Evolutionary conservation across 2,888 invertebrate genomes (phyloP).

Genomic region (Pseudococcus viburni): DNA sequence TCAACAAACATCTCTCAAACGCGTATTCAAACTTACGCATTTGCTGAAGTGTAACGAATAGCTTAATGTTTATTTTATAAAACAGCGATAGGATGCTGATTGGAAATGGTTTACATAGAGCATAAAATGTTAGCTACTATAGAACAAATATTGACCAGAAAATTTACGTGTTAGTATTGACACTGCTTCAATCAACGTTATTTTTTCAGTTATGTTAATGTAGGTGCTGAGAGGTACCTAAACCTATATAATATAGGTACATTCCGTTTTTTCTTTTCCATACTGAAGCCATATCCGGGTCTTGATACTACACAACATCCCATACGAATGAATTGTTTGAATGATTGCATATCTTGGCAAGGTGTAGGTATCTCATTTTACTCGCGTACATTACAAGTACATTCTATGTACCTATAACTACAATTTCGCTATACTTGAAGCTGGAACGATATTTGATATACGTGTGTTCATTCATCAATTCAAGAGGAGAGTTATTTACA

Average conservation of each 20-base stretch:
- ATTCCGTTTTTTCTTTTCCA: background rate
- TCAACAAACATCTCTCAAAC: background rate
- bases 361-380: background rate
- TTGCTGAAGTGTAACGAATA: background rate
- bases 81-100: slow-evolving; percentile 49
- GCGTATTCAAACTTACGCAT: background rate
- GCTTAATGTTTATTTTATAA: slow-evolving; percentile 42
- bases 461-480: slow-evolving; percentile 4
- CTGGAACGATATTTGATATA: background rate
- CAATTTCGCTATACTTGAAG: background rate
- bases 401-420: background rate
- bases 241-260: background rate
- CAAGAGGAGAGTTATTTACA: background rate
- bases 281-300: background rate
- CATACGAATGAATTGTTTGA: background rate
- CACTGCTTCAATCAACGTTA: slow-evolving; percentile 17
- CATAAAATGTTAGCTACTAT: slow-evolving; percentile 1
- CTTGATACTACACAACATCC: too few relatives aligned
- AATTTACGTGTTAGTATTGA: slow-evolving; percentile 39
- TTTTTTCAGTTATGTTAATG: slow-evolving; percentile 26
- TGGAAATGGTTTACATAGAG: slow-evolving; percentile 34
- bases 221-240: background rate
- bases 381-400: background rate
- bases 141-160: slow-evolving; percentile 27
- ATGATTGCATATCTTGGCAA: background rate